Evolutionary conservation across 2,113 vertebrate genomes (phyloP), one percentile per base, ranked within the genome.

Genomic region (Procavia capensis): DNA sequence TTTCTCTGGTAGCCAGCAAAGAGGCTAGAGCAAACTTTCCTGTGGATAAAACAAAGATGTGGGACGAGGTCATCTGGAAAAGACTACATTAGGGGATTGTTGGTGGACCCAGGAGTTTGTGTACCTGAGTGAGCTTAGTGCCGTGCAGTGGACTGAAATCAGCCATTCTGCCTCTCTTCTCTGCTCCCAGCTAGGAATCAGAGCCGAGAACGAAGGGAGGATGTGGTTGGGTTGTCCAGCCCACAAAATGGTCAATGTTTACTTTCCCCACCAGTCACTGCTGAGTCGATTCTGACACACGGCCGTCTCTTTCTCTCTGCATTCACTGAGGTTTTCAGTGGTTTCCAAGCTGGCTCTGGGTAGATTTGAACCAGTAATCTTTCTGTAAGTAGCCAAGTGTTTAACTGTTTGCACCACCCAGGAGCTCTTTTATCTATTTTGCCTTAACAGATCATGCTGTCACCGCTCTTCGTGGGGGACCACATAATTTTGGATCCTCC

Each of bases 401-500:
- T 70, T 70, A 36, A 17, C 66, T 13, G 11, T 70, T 70, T n/a
- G 34, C 5, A 16, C 34, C 34, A n/a, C 34, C 34, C 66, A 70
- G 34, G 66, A 34, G 20, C 66, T 70, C 66, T n/a, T 70, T n/a
- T 41, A 10, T 29, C 74, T 76, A 2, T 45, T 31, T 45, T 6
- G 29, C 29, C 57, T 47, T 39, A 27, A 50, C 41, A 27, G 74
- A 24, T 8, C 14, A 9, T 7, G 17, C 54, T 45, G 63, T 41
- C 57, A 22, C 45, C 17, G 6, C 2, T 27, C 27, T 9, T 72
- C 70, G 47, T 7, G 9, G n/a, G 9, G 64, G 3, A 22, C 41
- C 43, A 45, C 72, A 31, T 9, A 0, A 4, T 17, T 0, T 13
- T 20, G n/a, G 24, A 29, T 31, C 17, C 6, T 31, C 29, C 7